Base-by-base conservation (phyloP, 2,888 invertebrate genomes). In the Trimorus sp. region DNA sequence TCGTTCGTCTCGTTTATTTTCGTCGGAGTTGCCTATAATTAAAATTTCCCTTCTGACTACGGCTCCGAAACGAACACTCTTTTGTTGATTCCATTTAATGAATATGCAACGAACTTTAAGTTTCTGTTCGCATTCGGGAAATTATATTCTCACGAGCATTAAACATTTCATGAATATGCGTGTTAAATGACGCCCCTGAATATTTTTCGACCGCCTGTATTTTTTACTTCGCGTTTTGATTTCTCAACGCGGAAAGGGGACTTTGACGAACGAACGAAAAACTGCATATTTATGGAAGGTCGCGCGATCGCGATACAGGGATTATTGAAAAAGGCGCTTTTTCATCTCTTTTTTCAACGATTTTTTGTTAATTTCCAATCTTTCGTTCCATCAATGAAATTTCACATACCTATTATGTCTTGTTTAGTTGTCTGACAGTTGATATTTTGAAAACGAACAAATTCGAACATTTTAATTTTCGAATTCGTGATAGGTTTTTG, bases 121-220 rank as follows among this genome's bases (percentile, higher is more conserved):
- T 69, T 48, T 58, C 7, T 58, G 36, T 15, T n/a, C 37, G 58
- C 49, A 49, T 58, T 49, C 8, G 16, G 49, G 42, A 59, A 69
- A 69, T 58, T 42, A 58, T 58, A 69, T 59, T 59, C 49, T 69
- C 59, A 59, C 59, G 59, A 69, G 59, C 49, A 49, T 69, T 16
- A 69, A 58, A 58, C n/a, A 36, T 69, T 59, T 59, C 38, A 49
- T 48, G 59, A 69, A 58, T 69, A 49, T 59, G 58, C 69, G 58
- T 69, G 59, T 49, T 59, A 49, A 69, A 49, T 59, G 69, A 59
- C 49, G 45, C 14, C 15, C 11, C 36, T n/a, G 56, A 42, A 56
- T 68, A 68, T 26, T 26, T 26, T 68, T 68, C 42, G 37, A 1
- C 45, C 6, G 11, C 45, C 3, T 45, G 16, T n/a, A n/a, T n/a